These are phyloP conservation scores for Crematogaster levior DNA, from an alignment of 2,888 invertebrate genomes.

Conservation along the genomic window DNA sequence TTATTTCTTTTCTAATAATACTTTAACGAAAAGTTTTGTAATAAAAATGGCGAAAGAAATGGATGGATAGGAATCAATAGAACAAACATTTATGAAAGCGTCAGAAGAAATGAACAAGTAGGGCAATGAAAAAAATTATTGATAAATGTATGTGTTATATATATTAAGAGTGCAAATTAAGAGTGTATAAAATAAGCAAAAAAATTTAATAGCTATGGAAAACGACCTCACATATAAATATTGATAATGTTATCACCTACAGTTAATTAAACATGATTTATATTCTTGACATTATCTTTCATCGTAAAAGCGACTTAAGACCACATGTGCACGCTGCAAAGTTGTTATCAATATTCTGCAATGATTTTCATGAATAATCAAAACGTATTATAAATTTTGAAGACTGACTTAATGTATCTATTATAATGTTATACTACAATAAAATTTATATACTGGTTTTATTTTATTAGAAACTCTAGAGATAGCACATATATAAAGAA, in stretches of 20 bases:
- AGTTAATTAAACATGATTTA: slow-evolving; percentile 11
- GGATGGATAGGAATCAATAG: neutral
- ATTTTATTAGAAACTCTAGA: neutral
- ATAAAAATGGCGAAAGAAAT: neutral
- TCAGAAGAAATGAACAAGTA: neutral
- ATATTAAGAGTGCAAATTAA: slow-evolving; percentile 21
- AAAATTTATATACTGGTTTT: neutral
- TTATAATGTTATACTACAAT: neutral
- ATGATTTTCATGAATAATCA: neutral
- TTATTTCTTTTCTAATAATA: neutral
- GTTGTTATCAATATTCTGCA: neutral
- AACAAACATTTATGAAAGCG: slow-evolving; percentile 11
- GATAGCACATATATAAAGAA: neutral
- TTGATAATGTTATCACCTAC: neutral
- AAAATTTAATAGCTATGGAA: slow-evolving; percentile 22
- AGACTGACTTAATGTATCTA: neutral
- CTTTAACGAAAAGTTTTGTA: neutral
- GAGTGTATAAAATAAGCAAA: neutral
- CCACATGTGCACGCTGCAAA: neutral
- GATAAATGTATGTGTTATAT: neutral
- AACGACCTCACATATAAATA: slow-evolving; percentile 24
- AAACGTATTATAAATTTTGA: neutral
- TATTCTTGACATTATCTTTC: neutral
- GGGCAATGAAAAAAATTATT: neutral
- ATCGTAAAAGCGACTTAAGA: neutral